Base-by-base conservation (phyloP, 2,888 invertebrate species). In the Melanostoma scalare region DNA sequence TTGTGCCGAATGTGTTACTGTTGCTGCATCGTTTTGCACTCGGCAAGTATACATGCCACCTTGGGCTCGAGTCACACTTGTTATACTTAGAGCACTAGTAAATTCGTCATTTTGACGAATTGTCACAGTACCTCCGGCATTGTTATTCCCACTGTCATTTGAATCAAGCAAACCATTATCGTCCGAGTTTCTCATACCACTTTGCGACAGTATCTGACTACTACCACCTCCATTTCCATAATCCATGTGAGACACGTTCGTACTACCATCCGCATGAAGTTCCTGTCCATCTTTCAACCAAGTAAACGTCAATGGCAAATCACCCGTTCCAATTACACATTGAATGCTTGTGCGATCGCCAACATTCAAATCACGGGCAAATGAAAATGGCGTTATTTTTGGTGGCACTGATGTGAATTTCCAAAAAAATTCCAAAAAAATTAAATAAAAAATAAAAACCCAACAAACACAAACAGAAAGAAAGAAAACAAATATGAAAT, bases 301-400 rank as follows among this genome's bases (percentile, higher is more conserved):
- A 79, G 92, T 92, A 89, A 94, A 93, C 87, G 92, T 92, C 87
- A 94, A 92, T 82, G 94, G 94, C 87, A 94, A 92, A 90, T 94
- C 94, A 87, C 94, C 93, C 87, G 93, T 92, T 87, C 92, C 92
- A 89, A 93, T 93, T 88, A 93, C 92, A 90, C 93, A 93, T 90
- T 93, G 93, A 88, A 93, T 91, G 89, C 93, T 93, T 87, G 93
- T 93, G 87, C 93, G 92, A 89, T 93, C 93, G 87, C 93, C 93
- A 89, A 93, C 93, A 90, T 93, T 93, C 88, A 93, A 90, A 91
- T 93, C 93, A 88, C 93, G 92, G 88, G 93, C 93, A 91, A 94
- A 94, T 89, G 92, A 92, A 91, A 94, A 94, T 89, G 94, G 93
- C 90, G 94, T 94, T 89, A 94, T 93, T 92, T 93, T 93, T 89